A percentile compares a stretch with the other conserved stretches of the same genome.
Evolutionary conservation across 1,140 invertebrate species (phyloP).

Genomic region (Formica selysi): DNA sequence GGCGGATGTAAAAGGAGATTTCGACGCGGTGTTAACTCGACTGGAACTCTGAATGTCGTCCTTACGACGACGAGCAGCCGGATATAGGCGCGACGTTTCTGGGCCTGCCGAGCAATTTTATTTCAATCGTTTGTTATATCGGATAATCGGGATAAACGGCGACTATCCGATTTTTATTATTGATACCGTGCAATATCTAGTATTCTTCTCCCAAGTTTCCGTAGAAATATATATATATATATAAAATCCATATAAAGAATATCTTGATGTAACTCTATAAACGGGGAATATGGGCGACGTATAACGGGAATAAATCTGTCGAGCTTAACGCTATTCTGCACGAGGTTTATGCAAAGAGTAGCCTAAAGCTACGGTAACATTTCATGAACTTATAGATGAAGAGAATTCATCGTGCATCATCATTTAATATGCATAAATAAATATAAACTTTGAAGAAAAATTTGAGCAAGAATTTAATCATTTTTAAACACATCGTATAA

Average conservation of each 20-base stretch:
- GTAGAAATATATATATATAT: slow-evolving; percentile 1
- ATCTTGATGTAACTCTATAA: slow-evolving; percentile 36
- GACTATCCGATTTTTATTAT: neutral
- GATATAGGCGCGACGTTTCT: neutral
- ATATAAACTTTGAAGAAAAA: slow-evolving; percentile 1
- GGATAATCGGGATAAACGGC: slow-evolving; percentile 14
- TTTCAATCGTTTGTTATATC: slow-evolving; percentile 21
- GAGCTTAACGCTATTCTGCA: slow-evolving; percentile 33
- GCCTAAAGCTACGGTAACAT: slow-evolving; percentile 36
- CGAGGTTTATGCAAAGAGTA: slow-evolving; percentile 37
- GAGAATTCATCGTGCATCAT: neutral
- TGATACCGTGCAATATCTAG: neutral
- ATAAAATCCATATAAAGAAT: neutral
- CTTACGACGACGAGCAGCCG: neutral
- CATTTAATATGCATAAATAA: neutral
- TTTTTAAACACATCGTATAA: neutral
- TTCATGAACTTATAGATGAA: slow-evolving; percentile 39
- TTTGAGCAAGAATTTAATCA: neutral
- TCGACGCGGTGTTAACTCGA: slow-evolving; percentile 33
- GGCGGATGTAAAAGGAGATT: slow-evolving; percentile 58
- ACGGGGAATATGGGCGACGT: neutral
- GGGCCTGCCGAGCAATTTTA: neutral
- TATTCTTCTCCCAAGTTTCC: neutral
- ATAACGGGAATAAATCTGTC: slow-evolving; percentile 40
- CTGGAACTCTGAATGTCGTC: neutral